phyloP scores from a whole-genome alignment of 2,113 vertebrate species.

The Lipotes vexillifer region DNA sequence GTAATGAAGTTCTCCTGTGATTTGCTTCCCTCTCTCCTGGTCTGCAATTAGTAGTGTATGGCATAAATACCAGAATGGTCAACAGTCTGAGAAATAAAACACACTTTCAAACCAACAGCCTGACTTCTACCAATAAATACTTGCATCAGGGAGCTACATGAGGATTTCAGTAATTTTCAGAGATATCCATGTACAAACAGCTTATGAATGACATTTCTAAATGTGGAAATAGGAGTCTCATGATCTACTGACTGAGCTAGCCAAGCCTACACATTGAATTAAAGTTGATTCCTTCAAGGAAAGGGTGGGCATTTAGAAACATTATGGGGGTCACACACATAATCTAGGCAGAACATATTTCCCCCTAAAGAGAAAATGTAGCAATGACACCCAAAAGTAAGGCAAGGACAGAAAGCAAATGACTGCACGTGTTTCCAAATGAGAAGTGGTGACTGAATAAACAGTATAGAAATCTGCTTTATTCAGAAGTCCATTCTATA shows the following conservation, averaged over 20 bases:
- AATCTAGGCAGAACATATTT: not conserved
- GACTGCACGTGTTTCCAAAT: not conserved
- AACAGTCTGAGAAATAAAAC: not conserved
- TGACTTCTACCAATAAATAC: not conserved
- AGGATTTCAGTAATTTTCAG: not conserved
- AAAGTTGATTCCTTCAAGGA: not conserved
- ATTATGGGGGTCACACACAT: not conserved
- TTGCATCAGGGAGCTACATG: fast-evolving
- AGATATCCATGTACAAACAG: not conserved
- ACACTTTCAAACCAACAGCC: not conserved
- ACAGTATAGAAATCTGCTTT: not conserved
- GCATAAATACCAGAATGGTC: not conserved
- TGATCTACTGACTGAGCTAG: slow-evolving; percentile 81
- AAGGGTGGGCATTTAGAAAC: not conserved
- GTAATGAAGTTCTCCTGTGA: not conserved
- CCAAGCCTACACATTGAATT: slow-evolving; percentile 23
- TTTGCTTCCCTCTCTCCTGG: not conserved
- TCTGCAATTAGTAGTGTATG: not conserved
- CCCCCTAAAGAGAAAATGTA: not conserved
- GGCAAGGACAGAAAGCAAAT: not conserved
- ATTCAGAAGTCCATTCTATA: not conserved
- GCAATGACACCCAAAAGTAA: not conserved
- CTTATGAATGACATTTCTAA: not conserved
- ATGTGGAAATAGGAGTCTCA: slow-evolving; percentile 75
- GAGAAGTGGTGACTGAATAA: not conserved